Evolutionary conservation across 2,888 invertebrate genomes (phyloP).

Genomic region (Callyntrura sp.): DNA sequence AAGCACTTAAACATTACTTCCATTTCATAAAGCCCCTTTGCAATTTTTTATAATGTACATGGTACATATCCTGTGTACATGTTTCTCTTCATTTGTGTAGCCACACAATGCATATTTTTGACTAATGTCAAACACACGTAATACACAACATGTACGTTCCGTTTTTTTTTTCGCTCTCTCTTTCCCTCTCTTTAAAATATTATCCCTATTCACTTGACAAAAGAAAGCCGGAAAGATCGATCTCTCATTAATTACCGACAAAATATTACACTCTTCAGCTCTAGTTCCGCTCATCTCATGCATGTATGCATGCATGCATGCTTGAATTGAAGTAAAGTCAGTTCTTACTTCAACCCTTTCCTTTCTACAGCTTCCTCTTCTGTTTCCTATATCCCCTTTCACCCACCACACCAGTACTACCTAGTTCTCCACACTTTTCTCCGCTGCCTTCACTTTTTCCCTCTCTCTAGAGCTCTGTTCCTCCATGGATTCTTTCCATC

Average conservation of each 20-base stretch:
- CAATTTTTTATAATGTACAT: constrained; percentile 44
- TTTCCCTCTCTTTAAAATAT: constrained; percentile 5
- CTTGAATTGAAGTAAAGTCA: constrained; percentile 66
- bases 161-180: neutral
- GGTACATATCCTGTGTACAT: neutral
- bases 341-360: constrained; percentile 64
- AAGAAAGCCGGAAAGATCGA: constrained; percentile 83
- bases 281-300: constrained; percentile 78
- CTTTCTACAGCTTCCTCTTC: constrained; percentile 59
- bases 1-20: constrained; percentile 53
- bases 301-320: constrained; percentile 73
- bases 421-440: constrained; percentile 2
- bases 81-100: neutral
- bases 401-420: neutral
- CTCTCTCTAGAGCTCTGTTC: constrained; percentile 26
- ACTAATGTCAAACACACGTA: neutral
- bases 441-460: constrained; percentile 17
- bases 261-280: constrained; percentile 83
- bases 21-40: constrained; percentile 44
- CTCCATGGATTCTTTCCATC: constrained; percentile 54
- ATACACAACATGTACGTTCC: neutral
- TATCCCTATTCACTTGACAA: constrained; percentile 69
- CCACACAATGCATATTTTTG: constrained; percentile 11
- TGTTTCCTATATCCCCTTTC: constrained; percentile 22
- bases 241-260: constrained; percentile 83